A percentile compares a stretch with the other conserved stretches of the same genome.
Evolutionary conservation across 2,888 invertebrate genomes (phyloP).

Genomic region (Drosophila melanosoma): DNA sequence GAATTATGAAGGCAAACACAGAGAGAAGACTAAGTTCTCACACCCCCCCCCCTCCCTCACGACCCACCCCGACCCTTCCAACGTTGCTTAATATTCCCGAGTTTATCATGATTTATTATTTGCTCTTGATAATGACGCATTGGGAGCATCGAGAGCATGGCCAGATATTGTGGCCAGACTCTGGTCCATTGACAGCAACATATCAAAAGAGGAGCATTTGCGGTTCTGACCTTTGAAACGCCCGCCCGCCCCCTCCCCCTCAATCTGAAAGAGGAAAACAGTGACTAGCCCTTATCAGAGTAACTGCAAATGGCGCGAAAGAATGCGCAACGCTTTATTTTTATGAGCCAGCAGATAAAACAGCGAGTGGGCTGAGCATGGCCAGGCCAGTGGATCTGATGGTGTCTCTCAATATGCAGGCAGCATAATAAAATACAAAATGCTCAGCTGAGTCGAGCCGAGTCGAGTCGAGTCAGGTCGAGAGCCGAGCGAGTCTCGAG

Average conservation of each 20-base stretch:
- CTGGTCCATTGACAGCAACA: conserved; percentile 67
- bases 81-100: conserved; percentile 44
- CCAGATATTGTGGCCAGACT: conserved; percentile 29
- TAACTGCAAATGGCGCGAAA: conserved; percentile 80
- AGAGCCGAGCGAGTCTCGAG: conserved; percentile 23
- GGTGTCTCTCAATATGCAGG: conserved; percentile 66
- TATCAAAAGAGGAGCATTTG: conserved; percentile 76
- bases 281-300: conserved; percentile 74
- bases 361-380: conserved; percentile 38
- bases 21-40: not conserved
- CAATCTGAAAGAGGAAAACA: conserved; percentile 20
- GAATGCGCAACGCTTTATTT: conserved; percentile 80
- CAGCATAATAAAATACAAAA: conserved; percentile 78
- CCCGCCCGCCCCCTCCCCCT: not conserved
- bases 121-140: conserved; percentile 76
- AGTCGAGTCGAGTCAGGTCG: conserved; percentile 34
- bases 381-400: not conserved
- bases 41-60: not conserved
- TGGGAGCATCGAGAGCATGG: conserved; percentile 30
- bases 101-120: conserved; percentile 75
- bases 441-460: conserved; percentile 44
- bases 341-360: conserved; percentile 76
- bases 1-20: conserved; percentile 14
- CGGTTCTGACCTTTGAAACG: conserved; percentile 67
- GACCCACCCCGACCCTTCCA: too few species aligned